These are phyloP conservation scores for Rhabdornis inornatus DNA, from an alignment of 2,113 vertebrate genomes.

Conservation along the genomic window DNA sequence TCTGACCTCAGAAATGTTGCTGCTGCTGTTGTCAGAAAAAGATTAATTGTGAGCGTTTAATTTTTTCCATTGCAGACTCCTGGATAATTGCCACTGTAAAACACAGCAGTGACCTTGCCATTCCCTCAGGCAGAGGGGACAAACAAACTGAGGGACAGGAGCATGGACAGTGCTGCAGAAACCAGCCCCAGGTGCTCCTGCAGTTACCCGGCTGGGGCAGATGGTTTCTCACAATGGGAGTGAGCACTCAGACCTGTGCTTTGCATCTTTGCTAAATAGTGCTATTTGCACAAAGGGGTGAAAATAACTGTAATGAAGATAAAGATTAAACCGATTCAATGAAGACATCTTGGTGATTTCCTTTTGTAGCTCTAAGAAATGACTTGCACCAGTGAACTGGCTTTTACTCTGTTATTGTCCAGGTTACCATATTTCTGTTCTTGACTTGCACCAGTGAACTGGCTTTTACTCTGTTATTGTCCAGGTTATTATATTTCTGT, in stretches of 20 bases:
- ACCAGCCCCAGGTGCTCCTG: not conserved
- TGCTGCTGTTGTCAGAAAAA: not conserved
- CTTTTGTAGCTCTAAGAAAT: not conserved
- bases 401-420: not conserved
- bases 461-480: not conserved
- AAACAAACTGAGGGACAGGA: not conserved
- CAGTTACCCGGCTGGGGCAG: not conserved
- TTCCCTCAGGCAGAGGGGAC: not conserved
- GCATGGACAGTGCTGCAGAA: fast-evolving
- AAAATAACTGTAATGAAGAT: not conserved
- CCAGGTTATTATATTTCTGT: not conserved
- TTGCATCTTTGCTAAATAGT: not conserved
- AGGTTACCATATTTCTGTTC: too few species aligned
- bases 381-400: not conserved
- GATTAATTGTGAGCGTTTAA: not conserved
- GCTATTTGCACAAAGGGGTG: not conserved
- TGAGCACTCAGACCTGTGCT: not conserved
- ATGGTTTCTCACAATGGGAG: fast-evolving
- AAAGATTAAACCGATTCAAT: not conserved
- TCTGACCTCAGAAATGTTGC: not conserved
- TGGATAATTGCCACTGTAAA: not conserved
- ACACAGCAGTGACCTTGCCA: fast-evolving
- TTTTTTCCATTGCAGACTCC: not conserved
- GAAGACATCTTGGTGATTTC: not conserved
- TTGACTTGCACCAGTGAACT: not conserved